Conservation (phyloP, 2,113 vertebrate genomes). For the Ictalurus punctatus region DNA sequence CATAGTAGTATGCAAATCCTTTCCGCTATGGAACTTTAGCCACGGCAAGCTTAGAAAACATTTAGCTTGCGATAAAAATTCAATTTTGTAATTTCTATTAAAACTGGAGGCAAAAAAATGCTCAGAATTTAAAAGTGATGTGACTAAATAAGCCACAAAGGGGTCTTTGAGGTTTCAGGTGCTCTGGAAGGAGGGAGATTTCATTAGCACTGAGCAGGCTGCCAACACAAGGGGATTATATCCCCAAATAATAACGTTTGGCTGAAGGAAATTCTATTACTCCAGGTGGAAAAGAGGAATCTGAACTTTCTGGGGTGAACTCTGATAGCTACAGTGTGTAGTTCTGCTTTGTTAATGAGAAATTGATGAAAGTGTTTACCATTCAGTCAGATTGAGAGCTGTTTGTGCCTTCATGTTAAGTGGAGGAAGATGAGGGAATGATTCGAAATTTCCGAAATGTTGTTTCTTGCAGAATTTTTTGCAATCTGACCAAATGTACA, state of each 20-base stretch:
- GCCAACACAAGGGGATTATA: slow-evolving; percentile 65
- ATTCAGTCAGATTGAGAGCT: slow-evolving; percentile 2
- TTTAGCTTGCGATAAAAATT: slow-evolving; percentile 47
- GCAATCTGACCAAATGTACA: not conserved
- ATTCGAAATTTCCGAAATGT: slow-evolving; percentile 12
- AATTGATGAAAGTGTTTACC: slow-evolving; percentile 41
- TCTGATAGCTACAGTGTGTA: slow-evolving; percentile 28
- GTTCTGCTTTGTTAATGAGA: slow-evolving; percentile 13
- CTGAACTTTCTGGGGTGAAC: slow-evolving; percentile 56
- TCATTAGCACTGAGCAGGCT: slow-evolving; percentile 67
- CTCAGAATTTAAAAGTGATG: slow-evolving; percentile 42
- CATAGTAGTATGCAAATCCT: slow-evolving; percentile 49
- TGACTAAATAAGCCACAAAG: slow-evolving; percentile 55
- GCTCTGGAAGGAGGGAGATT: slow-evolving; percentile 63
- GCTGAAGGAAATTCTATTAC: slow-evolving; percentile 71
- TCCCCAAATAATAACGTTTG: slow-evolving; percentile 74
- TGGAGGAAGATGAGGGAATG: not conserved
- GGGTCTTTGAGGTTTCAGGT: slow-evolving; percentile 55
- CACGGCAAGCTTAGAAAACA: slow-evolving; percentile 32
- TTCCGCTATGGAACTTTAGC: slow-evolving; percentile 40
- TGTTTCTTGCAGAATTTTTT: slow-evolving; percentile 14
- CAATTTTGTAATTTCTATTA: slow-evolving; percentile 51
- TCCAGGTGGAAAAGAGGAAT: slow-evolving; percentile 59
- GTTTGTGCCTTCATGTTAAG: slow-evolving; percentile 32
- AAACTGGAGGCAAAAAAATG: slow-evolving; percentile 40